A percentile compares a stretch with the other conserved stretches of the same genome.
phyloP scores from a whole-genome alignment of 2,797 vertebrate genomes.

The Pseudocheirus occidentalis region DNA sequence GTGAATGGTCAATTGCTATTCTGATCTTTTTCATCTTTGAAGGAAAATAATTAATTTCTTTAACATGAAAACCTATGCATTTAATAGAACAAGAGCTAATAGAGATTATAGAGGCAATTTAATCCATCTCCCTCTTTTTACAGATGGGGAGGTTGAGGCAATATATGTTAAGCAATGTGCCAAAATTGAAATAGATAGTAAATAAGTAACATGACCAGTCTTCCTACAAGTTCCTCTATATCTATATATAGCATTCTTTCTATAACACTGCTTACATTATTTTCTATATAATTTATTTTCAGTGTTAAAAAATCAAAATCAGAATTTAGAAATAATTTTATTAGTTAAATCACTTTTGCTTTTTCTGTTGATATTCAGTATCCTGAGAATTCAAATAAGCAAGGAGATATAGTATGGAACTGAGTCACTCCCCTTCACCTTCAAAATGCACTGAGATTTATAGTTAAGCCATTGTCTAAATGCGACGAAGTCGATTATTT shows the following conservation, averaged over 20 bases:
- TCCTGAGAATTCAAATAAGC: neutral
- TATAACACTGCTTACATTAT: neutral
- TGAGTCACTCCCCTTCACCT: neutral
- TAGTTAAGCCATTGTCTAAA: slow-evolving; percentile 40
- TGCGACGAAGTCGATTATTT: slow-evolving; percentile 54
- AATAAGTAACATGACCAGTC: neutral
- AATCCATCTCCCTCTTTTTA: neutral
- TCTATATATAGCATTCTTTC: neutral
- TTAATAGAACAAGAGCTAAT: neutral
- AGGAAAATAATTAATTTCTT: neutral
- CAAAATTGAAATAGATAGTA: neutral
- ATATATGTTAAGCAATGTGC: neutral
- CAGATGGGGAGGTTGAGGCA: neutral
- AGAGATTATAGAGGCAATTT: neutral
- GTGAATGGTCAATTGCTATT: neutral
- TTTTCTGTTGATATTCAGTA: neutral
- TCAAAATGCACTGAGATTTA: slow-evolving; percentile 43
- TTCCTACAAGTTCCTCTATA: neutral
- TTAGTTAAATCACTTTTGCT: neutral
- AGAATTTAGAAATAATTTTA: neutral
- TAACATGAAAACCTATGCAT: neutral
- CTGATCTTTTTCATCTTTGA: neutral
- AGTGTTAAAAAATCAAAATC: neutral
- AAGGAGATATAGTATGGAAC: neutral
- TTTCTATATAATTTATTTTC: neutral